Evolutionary conservation across 2,888 invertebrate genomes (phyloP), one percentile per base, ranked within the genome.

Genomic region (Cryptocephalus moraei): DNA sequence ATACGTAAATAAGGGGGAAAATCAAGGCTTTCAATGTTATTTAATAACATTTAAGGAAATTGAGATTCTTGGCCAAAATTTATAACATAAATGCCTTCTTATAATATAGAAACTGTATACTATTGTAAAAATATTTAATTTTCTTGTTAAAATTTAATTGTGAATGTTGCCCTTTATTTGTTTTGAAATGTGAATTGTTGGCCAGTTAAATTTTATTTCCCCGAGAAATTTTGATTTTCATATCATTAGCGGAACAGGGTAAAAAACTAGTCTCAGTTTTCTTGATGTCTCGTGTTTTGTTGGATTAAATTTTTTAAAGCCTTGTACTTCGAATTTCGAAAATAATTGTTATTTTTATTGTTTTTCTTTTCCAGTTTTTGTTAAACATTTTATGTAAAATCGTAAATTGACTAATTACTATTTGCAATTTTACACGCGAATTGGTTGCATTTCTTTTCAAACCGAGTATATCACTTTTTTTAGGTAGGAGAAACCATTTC

Each of bases 311-410:
- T 22, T 36, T 36, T 44, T 11, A 46, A 45, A 49, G 53, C 53
- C 53, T 55, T 51, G 53, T 52, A 43, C 32, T 43, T 43, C 47
- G 48, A 50, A 53, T 51, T 52, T 58, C 55, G 57, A 56, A 53
- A 52, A 59, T 59, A 58, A 49, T 59, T 58, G 56, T 59, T 58
- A 50, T 54, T 53, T 54, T 54, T 56, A 49, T 59, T 56, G 51
- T 57, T 56, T 43, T 56, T 58, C 47, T 47, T 49, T 47, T 52
- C 52, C 53, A 49, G 50, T 52, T 55, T 49, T n/a, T n/a, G n/a
- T n/a, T n/a, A n/a, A 45, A 45, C 10, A 39, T 32, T 42, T 31
- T 41, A 36, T 32, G 22, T 22, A 22, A 22, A 22, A 22, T 22
- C 22, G 22, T 22, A 12, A 43, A 33, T 43, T 32, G 9, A 48